Evolutionary conservation across 1,140 invertebrate species (phyloP).

Genomic region (Dreissena rostriformis): DNA sequence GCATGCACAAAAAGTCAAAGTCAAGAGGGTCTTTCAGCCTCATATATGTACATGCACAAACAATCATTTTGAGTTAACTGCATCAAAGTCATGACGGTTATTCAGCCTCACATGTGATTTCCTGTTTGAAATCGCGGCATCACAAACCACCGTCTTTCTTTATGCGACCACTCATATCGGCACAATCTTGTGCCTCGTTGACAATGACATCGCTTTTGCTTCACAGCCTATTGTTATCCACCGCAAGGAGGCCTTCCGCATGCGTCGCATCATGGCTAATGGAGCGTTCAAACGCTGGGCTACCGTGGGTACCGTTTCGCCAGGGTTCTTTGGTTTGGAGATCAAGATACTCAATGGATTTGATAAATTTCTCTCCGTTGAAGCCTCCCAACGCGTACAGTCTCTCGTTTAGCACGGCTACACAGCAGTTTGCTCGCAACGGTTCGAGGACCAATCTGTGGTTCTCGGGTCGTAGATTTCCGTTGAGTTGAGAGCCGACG

Average conservation of each 20-base stretch:
- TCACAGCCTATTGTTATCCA: background rate
- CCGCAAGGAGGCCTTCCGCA: no score
- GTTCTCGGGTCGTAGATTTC: conserved; percentile 92
- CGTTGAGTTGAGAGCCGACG: conserved; percentile 89
- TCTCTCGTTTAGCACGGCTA: conserved; percentile 85
- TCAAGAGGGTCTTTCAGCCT: no score
- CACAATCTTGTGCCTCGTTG: background rate
- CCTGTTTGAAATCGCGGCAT: conserved; percentile 11
- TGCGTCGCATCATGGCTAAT: background rate
- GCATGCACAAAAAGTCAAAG: no score
- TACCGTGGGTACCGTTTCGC: conserved; percentile 18
- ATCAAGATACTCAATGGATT: conserved; percentile 87
- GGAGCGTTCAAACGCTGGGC: background rate
- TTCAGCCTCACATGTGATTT: background rate
- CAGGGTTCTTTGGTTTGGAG: conserved; percentile 62
- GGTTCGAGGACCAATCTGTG: conserved; percentile 92
- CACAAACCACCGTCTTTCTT: background rate
- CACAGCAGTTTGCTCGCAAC: conserved; percentile 93
- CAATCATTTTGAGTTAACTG: no score
- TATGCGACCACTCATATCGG: no score
- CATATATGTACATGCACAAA: no score
- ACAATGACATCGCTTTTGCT: background rate
- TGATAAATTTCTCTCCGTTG: conserved; percentile 90
- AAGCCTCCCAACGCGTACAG: conserved; percentile 93
- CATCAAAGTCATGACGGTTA: background rate